Conservation (phyloP, 2,797 vertebrate genomes). For the Threskiornis aethiopicus region DNA sequence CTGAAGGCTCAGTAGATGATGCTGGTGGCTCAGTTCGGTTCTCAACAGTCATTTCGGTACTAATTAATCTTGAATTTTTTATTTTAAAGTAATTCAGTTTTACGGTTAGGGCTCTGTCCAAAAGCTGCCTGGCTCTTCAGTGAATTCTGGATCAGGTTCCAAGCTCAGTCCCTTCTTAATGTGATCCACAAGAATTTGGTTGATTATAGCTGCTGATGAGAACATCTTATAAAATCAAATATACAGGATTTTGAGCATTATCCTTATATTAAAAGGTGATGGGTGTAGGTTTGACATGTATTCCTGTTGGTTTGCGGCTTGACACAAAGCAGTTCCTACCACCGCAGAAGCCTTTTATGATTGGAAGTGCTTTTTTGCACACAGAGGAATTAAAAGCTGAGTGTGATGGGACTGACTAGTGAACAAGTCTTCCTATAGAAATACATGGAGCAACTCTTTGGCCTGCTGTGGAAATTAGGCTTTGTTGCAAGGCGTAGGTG, state of each 20-base stretch:
- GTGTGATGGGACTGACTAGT: background rate
- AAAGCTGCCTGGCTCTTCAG: background rate
- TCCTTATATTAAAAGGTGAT: constrained; percentile 48
- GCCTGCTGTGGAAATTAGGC: background rate
- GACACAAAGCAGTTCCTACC: constrained; percentile 58
- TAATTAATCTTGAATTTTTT: background rate
- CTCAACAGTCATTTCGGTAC: background rate
- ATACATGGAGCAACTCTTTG: background rate
- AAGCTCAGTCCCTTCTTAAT: background rate
- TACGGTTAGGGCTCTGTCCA: background rate
- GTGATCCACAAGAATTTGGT: background rate
- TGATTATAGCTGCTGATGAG: background rate
- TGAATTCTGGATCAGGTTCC: background rate
- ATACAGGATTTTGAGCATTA: background rate
- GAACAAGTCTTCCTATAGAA: background rate
- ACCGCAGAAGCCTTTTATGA: background rate
- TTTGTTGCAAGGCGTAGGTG: constrained; percentile 1
- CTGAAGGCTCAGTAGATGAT: background rate
- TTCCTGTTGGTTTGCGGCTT: constrained; percentile 39
- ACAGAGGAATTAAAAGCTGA: constrained; percentile 2
- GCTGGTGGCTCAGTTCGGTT: background rate
- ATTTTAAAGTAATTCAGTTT: background rate
- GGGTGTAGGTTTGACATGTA: constrained; percentile 37
- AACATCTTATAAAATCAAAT: background rate
- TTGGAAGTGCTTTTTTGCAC: background rate